Evolutionary conservation across 2,797 vertebrate species (phyloP).

Genomic region (Botia almorhae): DNA sequence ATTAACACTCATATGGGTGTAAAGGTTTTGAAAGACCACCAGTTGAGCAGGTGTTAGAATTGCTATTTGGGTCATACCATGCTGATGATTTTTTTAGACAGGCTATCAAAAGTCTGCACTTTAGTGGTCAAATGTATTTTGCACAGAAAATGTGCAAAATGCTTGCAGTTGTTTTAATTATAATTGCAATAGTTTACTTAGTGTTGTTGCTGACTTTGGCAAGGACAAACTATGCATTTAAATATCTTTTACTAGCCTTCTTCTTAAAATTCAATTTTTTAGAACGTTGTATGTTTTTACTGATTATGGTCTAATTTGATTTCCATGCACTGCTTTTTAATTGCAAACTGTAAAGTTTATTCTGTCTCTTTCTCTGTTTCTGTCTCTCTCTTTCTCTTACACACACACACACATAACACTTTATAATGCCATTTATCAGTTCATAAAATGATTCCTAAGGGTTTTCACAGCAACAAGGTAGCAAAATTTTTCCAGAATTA

Average conservation of each 20-base stretch:
- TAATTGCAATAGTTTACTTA: background rate
- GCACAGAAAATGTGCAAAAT: background rate
- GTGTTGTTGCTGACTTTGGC: background rate
- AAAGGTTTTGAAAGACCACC: constrained; percentile 16
- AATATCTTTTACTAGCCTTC: too few relatives aligned
- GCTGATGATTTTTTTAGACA: background rate
- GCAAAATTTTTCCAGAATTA: background rate
- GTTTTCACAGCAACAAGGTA: constrained; percentile 31
- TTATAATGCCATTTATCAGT: background rate
- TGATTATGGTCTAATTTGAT: too few relatives aligned
- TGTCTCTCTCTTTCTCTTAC: background rate
- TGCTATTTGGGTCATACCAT: background rate
- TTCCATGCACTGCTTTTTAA: too few relatives aligned
- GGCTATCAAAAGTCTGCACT: background rate
- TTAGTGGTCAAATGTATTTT: background rate
- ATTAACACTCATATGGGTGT: background rate
- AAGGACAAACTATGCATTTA: too few relatives aligned
- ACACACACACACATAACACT: background rate
- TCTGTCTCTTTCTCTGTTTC: background rate
- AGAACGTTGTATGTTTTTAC: too few relatives aligned
- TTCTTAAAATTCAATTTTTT: too few relatives aligned
- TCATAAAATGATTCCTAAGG: background rate
- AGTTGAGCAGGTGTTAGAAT: background rate
- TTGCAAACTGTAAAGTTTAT: too few relatives aligned
- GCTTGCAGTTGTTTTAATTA: background rate